Evolutionary conservation across 37 sponge, comb jelly and placozoan species (phyloP).

Genomic region (Beroe ovata): DNA sequence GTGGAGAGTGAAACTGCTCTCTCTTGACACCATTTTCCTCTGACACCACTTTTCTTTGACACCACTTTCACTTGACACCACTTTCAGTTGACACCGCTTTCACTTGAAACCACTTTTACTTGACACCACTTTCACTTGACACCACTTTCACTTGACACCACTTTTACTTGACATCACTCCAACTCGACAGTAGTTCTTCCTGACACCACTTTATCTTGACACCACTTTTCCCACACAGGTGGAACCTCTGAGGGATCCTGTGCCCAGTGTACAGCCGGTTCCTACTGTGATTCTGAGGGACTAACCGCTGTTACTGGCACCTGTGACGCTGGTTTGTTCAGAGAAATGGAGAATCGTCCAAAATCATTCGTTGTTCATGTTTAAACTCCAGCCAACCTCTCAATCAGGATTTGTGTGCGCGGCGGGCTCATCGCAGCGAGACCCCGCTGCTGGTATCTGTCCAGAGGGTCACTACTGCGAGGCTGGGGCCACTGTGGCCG

Average conservation of each 20-base stretch:
- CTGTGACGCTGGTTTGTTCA: constrained; percentile 28
- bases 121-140: not conserved
- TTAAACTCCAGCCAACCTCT: not conserved
- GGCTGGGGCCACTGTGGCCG: constrained; percentile 6
- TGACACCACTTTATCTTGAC: not conserved
- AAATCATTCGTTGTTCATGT: too few species aligned
- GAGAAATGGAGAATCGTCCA: too few species aligned
- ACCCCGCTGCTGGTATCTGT: constrained; percentile 56
- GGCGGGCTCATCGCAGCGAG: constrained; percentile 10
- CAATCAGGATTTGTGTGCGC: constrained; percentile 33
- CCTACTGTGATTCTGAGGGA: constrained; percentile 47
- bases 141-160: not conserved
- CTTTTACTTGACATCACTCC: not conserved
- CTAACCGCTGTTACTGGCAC: not conserved
- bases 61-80: not conserved
- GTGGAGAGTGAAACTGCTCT: not conserved
- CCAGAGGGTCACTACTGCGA: constrained; percentile 62
- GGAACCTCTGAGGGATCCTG: constrained; percentile 22
- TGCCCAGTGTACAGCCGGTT: constrained; percentile 28
- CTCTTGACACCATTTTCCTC: not conserved
- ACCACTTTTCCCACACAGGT: not conserved
- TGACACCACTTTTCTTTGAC: not conserved
- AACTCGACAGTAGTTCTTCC: too few species aligned
- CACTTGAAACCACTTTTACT: not conserved
- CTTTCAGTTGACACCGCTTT: not conserved